A percentile compares a stretch with the other conserved stretches of the same genome.
These are phyloP conservation scores for Heliconius congener DNA, from an alignment of 1,140 invertebrate species.

Conservation along the genomic window DNA sequence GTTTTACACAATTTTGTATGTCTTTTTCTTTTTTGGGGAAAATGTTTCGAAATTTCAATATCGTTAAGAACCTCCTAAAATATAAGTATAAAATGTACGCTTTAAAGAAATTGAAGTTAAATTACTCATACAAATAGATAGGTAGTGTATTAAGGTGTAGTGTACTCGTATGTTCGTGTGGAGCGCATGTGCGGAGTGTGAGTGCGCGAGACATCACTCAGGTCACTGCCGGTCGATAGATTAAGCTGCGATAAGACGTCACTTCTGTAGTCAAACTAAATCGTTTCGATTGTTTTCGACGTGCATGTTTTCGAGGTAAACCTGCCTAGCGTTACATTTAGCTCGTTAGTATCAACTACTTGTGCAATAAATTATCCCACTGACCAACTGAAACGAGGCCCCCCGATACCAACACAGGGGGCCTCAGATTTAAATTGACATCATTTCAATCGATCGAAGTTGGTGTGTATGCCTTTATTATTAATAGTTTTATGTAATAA, in stretches of 20 bases:
- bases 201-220: conserved; percentile 49
- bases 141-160: conserved; percentile 75
- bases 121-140: conserved; percentile 75
- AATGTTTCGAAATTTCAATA: conserved; percentile 52
- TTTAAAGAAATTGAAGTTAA: conserved; percentile 80
- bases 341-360: conserved; percentile 68
- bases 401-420: background rate
- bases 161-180: conserved; percentile 53
- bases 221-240: conserved; percentile 70
- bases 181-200: conserved; percentile 40
- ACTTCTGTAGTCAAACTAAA: conserved; percentile 52
- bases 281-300: conserved; percentile 58
- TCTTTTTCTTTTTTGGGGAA: conserved; percentile 35
- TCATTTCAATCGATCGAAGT: conserved; percentile 34
- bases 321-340: conserved; percentile 66
- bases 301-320: conserved; percentile 53
- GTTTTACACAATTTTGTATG: conserved; percentile 39
- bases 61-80: conserved; percentile 72
- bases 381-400: conserved; percentile 59
- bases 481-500: background rate
- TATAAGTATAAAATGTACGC: conserved; percentile 81
- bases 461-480: conserved; percentile 2
- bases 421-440: background rate
- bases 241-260: conserved; percentile 64
- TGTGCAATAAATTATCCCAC: conserved; percentile 76